A percentile compares a stretch with the other conserved stretches of the same genome.
Evolutionary conservation across 2,888 invertebrate genomes (phyloP).

Genomic region (Rhingia campestris): DNA sequence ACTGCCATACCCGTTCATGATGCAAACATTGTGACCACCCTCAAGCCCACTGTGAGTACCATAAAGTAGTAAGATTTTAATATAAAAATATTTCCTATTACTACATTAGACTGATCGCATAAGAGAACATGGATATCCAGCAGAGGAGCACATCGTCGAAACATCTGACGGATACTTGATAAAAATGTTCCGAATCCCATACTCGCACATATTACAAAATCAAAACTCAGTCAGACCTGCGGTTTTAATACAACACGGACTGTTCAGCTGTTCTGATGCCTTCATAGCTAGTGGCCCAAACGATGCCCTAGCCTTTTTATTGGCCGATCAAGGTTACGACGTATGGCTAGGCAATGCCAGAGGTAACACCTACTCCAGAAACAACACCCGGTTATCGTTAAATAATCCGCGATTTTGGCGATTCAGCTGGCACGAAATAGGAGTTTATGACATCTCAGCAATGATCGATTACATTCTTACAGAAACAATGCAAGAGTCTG

Average conservation of each 20-base stretch:
- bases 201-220: too few relatives aligned
- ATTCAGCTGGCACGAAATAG: constrained; percentile 94
- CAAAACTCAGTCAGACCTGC: constrained; percentile 76
- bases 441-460: constrained; percentile 92
- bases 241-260: constrained; percentile 79
- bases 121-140: constrained; percentile 83
- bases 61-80: too few relatives aligned
- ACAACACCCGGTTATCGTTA: constrained; percentile 82
- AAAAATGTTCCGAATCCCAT: constrained; percentile 91
- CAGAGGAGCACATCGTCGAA: constrained; percentile 87
- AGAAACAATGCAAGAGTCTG: constrained; percentile 74
- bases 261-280: constrained; percentile 78
- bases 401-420: constrained; percentile 79
- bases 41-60: too few relatives aligned
- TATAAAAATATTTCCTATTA: neutral
- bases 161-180: constrained; percentile 93
- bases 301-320: constrained; percentile 77
- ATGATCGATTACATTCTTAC: constrained; percentile 88
- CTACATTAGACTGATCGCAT: constrained; percentile 77
- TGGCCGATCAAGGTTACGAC: constrained; percentile 88
- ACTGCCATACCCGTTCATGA: too few relatives aligned
- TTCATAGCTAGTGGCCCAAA: constrained; percentile 79
- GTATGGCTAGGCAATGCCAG: constrained; percentile 93
- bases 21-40: too few relatives aligned
- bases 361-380: constrained; percentile 87